Evolutionary conservation across 35 echinoderm and acorn worm genomes (phyloP).

Genomic region (Ophioderma brevispina): DNA sequence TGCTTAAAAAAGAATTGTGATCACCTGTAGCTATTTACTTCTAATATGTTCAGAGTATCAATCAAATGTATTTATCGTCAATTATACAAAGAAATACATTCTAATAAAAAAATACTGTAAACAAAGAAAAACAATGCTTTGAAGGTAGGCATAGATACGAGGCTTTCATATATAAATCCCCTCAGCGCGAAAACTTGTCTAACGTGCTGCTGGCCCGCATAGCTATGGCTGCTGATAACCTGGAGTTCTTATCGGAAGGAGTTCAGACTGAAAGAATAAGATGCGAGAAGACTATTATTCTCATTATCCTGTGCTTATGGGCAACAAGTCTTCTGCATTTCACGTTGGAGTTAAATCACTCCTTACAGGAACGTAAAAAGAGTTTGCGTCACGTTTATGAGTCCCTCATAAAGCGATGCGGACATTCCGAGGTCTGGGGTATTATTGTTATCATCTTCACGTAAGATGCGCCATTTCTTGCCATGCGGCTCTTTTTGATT

Average conservation of each 20-base stretch:
- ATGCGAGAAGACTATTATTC: slow-evolving; percentile 76
- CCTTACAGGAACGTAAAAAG: slow-evolving; percentile 40
- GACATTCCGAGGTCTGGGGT: slow-evolving; percentile 80
- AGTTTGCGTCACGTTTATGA: slow-evolving; percentile 3
- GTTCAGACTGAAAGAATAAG: slow-evolving; percentile 69
- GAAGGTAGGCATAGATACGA: too few relatives aligned
- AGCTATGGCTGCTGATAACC: slow-evolving; percentile 88
- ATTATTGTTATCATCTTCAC: slow-evolving; percentile 64
- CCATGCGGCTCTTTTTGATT: slow-evolving; percentile 80
- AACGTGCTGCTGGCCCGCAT: slow-evolving; percentile 88
- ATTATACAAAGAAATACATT: too few relatives aligned
- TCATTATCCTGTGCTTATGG: slow-evolving; percentile 74
- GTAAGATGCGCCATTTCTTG: slow-evolving; percentile 87
- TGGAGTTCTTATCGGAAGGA: slow-evolving; percentile 71
- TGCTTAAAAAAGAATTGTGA: too few relatives aligned
- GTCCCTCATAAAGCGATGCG: slow-evolving; percentile 37
- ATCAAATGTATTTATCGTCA: too few relatives aligned
- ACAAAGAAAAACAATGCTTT: too few relatives aligned
- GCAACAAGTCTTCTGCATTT: slow-evolving; percentile 91
- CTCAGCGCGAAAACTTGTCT: slow-evolving; percentile 89
- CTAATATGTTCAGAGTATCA: too few relatives aligned
- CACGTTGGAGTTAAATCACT: slow-evolving; percentile 68
- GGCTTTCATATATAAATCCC: too few relatives aligned
- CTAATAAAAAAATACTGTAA: too few relatives aligned
- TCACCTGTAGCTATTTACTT: too few relatives aligned